Conservation (phyloP, 2,797 vertebrate species). For the Halcyon smyrnensis region DNA sequence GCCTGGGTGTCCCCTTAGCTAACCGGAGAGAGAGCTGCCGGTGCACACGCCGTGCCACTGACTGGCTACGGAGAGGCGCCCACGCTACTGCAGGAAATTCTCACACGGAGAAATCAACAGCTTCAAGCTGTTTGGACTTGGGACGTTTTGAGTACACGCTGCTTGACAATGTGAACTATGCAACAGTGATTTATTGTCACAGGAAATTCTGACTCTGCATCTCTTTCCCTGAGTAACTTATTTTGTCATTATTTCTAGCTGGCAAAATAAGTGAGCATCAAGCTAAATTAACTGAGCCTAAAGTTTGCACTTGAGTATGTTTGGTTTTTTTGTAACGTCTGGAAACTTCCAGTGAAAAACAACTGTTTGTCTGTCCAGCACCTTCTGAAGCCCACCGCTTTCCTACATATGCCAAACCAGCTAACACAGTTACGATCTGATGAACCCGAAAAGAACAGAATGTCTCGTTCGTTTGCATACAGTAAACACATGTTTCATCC, state of each 20-base stretch:
- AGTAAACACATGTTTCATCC: slow-evolving; percentile 78
- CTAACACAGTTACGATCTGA: slow-evolving; percentile 29
- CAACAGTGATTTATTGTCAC: slow-evolving; percentile 6
- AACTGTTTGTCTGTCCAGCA: neutral
- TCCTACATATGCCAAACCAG: slow-evolving; percentile 25
- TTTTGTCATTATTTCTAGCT: slow-evolving; percentile 46
- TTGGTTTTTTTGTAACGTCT: neutral
- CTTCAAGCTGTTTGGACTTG: neutral
- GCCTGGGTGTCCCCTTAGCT: neutral
- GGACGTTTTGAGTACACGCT: neutral
- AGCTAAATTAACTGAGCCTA: slow-evolving; percentile 26
- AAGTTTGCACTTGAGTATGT: neutral
- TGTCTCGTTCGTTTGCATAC: slow-evolving; percentile 79
- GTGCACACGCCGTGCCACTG: neutral
- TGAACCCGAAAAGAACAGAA: slow-evolving; percentile 73
- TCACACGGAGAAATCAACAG: neutral
- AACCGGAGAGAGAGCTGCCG: neutral
- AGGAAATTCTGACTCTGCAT: neutral
- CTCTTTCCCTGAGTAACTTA: slow-evolving; percentile 18
- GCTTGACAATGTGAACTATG: neutral
- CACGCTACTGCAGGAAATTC: neutral
- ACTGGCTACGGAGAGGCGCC: neutral
- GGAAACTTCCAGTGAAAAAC: neutral
- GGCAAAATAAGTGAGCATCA: neutral
- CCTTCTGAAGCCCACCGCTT: slow-evolving; percentile 15